phyloP scores from a whole-genome alignment of 2,797 vertebrate species.

The Vultur gryphus region DNA sequence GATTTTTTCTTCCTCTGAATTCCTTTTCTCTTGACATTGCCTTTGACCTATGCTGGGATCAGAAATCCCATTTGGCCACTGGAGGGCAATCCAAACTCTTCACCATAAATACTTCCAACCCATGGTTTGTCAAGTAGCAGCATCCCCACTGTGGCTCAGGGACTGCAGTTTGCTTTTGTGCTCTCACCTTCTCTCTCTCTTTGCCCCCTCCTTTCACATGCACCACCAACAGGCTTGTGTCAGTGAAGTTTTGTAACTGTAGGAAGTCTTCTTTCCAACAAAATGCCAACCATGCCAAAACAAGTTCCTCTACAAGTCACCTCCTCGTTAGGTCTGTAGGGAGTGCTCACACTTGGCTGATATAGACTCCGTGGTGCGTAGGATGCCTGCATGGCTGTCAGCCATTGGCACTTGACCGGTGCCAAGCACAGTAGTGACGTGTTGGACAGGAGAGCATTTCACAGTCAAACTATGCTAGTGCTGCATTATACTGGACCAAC shows the following conservation, averaged over 20 bases:
- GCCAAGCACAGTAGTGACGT: neutral
- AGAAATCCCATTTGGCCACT: neutral
- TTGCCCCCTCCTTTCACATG: neutral
- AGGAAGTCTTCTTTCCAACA: neutral
- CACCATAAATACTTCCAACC: neutral
- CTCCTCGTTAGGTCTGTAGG: accelerated
- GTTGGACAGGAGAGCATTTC: neutral
- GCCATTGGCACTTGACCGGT: neutral
- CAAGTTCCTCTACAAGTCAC: neutral
- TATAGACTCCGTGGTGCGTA: accelerated
- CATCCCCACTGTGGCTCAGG: neutral
- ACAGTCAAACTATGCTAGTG: neutral
- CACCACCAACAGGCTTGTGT: neutral
- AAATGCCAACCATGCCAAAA: neutral
- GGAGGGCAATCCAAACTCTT: constrained; percentile 15
- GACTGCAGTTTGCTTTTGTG: neutral
- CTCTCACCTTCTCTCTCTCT: neutral
- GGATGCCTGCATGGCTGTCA: neutral
- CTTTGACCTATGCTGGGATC: neutral
- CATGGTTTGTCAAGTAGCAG: neutral
- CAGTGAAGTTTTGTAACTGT: neutral
- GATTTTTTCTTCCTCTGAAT: neutral
- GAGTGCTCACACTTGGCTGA: neutral
- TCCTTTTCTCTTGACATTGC: neutral
- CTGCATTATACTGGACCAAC: neutral